A percentile compares a stretch with the other conserved stretches of the same genome.
phyloP scores from a whole-genome alignment of 2,888 invertebrate species.

The Autographa gamma region DNA sequence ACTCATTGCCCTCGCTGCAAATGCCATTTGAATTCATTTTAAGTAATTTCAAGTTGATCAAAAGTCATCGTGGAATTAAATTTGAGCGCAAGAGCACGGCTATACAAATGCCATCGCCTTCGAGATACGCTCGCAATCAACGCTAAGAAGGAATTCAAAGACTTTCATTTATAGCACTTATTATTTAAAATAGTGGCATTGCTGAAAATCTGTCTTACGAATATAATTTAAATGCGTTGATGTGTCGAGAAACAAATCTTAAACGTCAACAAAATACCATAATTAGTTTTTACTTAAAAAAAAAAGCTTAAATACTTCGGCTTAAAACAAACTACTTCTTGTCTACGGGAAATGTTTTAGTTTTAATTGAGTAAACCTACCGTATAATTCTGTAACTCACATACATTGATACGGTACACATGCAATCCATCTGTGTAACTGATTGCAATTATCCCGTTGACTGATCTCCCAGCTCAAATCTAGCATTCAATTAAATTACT shows the following conservation, averaged over 20 bases:
- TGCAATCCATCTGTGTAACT: too few species aligned
- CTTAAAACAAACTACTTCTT: too few species aligned
- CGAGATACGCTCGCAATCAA: neutral
- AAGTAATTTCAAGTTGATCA: neutral
- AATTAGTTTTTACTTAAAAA: too few species aligned
- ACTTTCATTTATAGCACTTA: neutral
- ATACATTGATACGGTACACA: too few species aligned
- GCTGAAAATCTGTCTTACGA: neutral
- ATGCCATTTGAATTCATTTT: slow-evolving; percentile 1
- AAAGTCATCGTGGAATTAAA: slow-evolving; percentile 2
- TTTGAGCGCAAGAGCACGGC: neutral
- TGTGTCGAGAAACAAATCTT: too few species aligned
- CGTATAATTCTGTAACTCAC: too few species aligned
- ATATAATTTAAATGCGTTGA: too few species aligned
- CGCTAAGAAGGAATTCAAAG: neutral
- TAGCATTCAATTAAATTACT: neutral
- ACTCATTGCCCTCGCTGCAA: neutral
- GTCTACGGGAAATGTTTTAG: too few species aligned
- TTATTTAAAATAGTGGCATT: neutral
- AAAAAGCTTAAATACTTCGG: too few species aligned
- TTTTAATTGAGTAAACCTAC: too few species aligned
- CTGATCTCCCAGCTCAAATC: neutral
- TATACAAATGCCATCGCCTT: neutral
- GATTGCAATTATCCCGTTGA: too few species aligned
- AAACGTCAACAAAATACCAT: too few species aligned